Base-by-base conservation (phyloP, 2,113 vertebrate species). In the Pleuronectes platessa region DNA sequence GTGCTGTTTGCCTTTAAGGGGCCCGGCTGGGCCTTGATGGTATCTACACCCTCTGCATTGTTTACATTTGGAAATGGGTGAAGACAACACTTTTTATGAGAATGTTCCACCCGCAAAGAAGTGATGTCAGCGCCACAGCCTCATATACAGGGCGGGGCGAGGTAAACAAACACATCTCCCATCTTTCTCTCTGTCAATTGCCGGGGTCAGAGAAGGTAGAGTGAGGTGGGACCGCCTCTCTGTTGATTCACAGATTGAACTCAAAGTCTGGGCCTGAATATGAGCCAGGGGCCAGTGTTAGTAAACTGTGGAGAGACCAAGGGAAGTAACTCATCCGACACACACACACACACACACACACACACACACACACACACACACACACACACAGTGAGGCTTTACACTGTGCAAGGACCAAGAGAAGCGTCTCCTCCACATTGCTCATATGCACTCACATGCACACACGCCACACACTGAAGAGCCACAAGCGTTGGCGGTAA, bases 311-410 rank as follows among this genome's bases (percentile, higher is more conserved):
- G 78, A 76, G 54, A 74, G 74, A 81, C 80, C 74, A 64, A 71
- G 69, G 92, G 88, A 91, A 90, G 79, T 86, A 54, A 69, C 71
- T 86, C 82, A 81, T 86, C 78, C 59, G 79, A 89, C 72, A 81
- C 70, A 74, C 70, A 58, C 79, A 89, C 72, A 81, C 70, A 74
- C 70, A 58, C 79, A 72, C 74, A 69, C 27, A 21, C 40, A 66
- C 65, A 56, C 24, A 27, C 24, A 89, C 72, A 81, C 70, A 74
- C 70, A 58, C 79, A 72, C 74, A 69, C 27, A 21, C 40, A 66
- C 65, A 56, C 24, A 27, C 24, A 27, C 24, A 27, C 58, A 56
- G 27, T 49, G 24, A 79, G 58, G 60, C 56, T 79, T 75, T 68
- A 77, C 64, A 18, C 14, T 18, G 17, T 49, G 55, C 60, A 14